Conservation (phyloP, 1,140 invertebrate species). For the Stegodyphus mimosarum region DNA sequence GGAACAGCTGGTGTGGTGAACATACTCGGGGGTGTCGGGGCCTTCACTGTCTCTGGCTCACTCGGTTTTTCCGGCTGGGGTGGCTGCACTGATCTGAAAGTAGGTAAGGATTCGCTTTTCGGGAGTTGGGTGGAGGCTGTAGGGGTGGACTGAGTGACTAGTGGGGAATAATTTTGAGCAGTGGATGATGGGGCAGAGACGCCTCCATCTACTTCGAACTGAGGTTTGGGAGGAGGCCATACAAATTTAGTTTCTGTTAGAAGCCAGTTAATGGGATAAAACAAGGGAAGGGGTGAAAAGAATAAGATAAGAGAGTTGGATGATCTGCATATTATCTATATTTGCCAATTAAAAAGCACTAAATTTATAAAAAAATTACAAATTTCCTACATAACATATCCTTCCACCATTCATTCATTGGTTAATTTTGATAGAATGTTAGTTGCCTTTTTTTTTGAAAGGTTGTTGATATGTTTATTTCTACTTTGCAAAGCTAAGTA, state of each 20-base stretch:
- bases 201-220: constrained; percentile 31
- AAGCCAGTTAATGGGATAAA: background rate
- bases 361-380: background rate
- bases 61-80: background rate
- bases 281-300: constrained; percentile 1
- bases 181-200: background rate
- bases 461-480: too few species aligned
- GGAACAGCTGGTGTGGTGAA: constrained; percentile 30
- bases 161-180: constrained; percentile 43
- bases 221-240: constrained; percentile 72
- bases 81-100: constrained; percentile 34
- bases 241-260: constrained; percentile 68
- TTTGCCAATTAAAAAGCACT: background rate
- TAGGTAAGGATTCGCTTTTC: background rate
- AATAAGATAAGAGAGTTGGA: background rate
- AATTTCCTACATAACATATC: too few species aligned
- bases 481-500: too few species aligned
- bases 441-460: too few species aligned
- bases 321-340: background rate
- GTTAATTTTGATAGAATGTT: too few species aligned
- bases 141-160: constrained; percentile 38
- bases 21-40: background rate
- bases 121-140: background rate
- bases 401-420: too few species aligned
- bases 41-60: background rate